Percentiles rank a stretch among this genome's conserved stretches.
Conservation (phyloP, 1,140 invertebrate species). For the Bombus pascuorum region DNA sequence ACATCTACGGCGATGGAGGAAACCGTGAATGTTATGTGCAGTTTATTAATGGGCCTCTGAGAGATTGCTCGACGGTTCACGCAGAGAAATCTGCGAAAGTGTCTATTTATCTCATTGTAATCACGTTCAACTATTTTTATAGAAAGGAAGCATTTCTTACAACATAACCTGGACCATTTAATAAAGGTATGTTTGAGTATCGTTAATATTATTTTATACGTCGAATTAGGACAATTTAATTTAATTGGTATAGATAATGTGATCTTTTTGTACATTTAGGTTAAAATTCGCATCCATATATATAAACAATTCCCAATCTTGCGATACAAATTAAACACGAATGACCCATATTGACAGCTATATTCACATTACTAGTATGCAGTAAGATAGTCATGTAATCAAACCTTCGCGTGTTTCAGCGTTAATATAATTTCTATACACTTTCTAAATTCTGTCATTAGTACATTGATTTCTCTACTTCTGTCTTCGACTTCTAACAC, state of each 20-base stretch:
- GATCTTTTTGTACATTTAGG: no score
- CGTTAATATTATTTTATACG: background rate
- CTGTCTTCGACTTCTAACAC: no score
- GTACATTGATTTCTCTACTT: background rate
- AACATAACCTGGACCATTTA: conserved; percentile 57
- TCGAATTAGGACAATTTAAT: background rate
- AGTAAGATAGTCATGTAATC: conserved; percentile 6
- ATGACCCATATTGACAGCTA: conserved; percentile 25
- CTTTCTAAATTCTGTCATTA: background rate
- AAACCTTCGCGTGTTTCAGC: background rate
- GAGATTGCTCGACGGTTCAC: conserved; percentile 27
- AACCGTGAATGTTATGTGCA: conserved; percentile 57
- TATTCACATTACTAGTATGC: conserved; percentile 14
- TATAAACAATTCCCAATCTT: background rate
- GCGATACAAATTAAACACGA: background rate
- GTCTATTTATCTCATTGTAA: background rate
- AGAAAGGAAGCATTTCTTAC: background rate
- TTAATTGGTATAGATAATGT: background rate
- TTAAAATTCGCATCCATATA: background rate
- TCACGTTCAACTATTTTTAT: background rate
- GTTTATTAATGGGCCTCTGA: conserved; percentile 63
- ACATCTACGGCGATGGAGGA: conserved; percentile 34
- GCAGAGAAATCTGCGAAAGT: conserved; percentile 24
- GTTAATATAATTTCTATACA: background rate
- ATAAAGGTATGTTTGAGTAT: conserved; percentile 46